Percentiles rank a stretch among this genome's conserved stretches.
phyloP scores from a whole-genome alignment of 2,888 invertebrate genomes.

The Lissonota sp. region DNA sequence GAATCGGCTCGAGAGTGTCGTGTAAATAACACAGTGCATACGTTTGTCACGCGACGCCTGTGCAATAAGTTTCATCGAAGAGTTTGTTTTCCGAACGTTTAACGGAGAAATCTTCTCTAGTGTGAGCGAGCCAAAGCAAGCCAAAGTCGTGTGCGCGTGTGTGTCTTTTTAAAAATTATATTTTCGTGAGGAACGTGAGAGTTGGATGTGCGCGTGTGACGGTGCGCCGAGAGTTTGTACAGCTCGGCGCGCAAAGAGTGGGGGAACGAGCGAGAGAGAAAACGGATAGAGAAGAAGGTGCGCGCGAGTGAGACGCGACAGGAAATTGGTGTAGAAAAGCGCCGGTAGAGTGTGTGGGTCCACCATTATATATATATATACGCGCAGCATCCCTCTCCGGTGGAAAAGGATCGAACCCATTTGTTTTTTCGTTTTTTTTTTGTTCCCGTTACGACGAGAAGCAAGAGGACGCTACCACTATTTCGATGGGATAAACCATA shows the following conservation, averaged over 20 bases:
- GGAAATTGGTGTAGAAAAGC: constrained; percentile 33
- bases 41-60: neutral
- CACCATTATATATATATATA: constrained; percentile 54
- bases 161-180: too few species aligned
- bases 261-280: constrained; percentile 17
- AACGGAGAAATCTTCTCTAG: too few species aligned
- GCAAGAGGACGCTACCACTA: constrained; percentile 58
- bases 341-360: constrained; percentile 20
- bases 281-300: constrained; percentile 31
- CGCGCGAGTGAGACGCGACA: constrained; percentile 52
- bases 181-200: too few species aligned
- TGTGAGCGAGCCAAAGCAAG: too few species aligned
- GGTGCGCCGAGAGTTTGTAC: constrained; percentile 15
- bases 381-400: constrained; percentile 69
- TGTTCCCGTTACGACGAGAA: constrained; percentile 2
- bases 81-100: too few species aligned
- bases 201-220: constrained; percentile 29
- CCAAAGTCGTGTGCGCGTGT: too few species aligned
- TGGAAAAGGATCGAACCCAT: constrained; percentile 51
- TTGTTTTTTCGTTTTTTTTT: constrained; percentile 6
- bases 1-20: constrained; percentile 2
- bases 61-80: too few species aligned
- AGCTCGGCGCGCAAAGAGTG: neutral
- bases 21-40: constrained; percentile 23
- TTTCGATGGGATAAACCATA: constrained; percentile 36